A percentile compares a stretch with the other conserved stretches of the same genome.
These are phyloP conservation scores for Stictocephala bisonia DNA, from an alignment of 2,888 invertebrate species.

Conservation along the genomic window DNA sequence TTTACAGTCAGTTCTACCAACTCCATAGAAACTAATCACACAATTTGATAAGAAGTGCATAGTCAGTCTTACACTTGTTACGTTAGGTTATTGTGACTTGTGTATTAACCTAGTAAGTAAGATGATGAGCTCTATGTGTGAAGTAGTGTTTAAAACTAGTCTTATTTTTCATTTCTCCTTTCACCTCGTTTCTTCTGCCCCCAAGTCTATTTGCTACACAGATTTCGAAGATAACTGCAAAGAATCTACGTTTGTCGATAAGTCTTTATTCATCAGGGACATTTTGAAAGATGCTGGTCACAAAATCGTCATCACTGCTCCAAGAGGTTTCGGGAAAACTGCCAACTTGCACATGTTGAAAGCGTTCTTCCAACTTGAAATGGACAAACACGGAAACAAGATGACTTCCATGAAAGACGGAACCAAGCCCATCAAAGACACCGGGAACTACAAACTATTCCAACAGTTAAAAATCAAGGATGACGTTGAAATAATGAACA, in stretches of 20 bases:
- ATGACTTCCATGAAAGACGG: conserved; percentile 10
- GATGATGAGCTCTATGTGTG: too few relatives aligned
- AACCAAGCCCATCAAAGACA: conserved; percentile 19
- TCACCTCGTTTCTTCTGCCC: background rate
- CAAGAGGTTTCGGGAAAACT: conserved; percentile 20
- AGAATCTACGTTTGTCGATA: conserved; percentile 25
- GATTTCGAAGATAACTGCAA: background rate
- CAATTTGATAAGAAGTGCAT: too few relatives aligned
- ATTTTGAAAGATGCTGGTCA: background rate
- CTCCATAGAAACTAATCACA: too few relatives aligned
- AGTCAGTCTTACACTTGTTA: too few relatives aligned
- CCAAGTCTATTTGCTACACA: background rate
- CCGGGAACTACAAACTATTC: conserved; percentile 10
- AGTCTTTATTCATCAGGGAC: conserved; percentile 19
- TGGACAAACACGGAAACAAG: conserved; percentile 23
- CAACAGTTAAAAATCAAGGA: conserved; percentile 6
- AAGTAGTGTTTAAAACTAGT: too few relatives aligned
- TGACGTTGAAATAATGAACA: background rate
- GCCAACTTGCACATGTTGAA: conserved; percentile 14
- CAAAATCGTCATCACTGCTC: conserved; percentile 14
- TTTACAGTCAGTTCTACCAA: too few relatives aligned
- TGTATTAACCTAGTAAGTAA: too few relatives aligned
- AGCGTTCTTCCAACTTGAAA: conserved; percentile 17
- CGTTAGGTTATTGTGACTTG: too few relatives aligned
- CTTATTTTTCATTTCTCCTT: background rate